These are phyloP conservation scores for Pipistrellus kuhlii DNA, from an alignment of 2,797 vertebrate species.

Conservation along the genomic window DNA sequence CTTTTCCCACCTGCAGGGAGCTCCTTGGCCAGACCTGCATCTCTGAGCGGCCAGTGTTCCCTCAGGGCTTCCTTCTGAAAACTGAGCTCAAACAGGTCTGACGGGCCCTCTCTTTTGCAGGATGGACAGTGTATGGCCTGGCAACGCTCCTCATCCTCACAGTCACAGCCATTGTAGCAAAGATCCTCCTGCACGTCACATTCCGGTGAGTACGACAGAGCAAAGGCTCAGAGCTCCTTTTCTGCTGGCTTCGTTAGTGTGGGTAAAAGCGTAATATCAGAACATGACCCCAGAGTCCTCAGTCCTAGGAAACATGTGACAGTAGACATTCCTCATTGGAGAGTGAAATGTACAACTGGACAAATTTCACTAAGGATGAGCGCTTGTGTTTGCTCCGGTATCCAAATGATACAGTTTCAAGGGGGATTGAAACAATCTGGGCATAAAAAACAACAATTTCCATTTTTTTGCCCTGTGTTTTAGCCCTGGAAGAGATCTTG, in stretches of 20 bases:
- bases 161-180: slow-evolving; percentile 94
- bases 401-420: slow-evolving; percentile 23
- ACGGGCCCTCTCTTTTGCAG: slow-evolving; percentile 83
- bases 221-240: background rate
- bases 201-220: slow-evolving; percentile 92
- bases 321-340: background rate
- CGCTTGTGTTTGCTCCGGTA: background rate
- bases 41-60: background rate
- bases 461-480: background rate
- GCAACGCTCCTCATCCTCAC: slow-evolving; percentile 95
- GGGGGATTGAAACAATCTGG: background rate
- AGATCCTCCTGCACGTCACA: slow-evolving; percentile 95
- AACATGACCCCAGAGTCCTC: background rate
- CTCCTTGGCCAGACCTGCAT: background rate
- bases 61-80: background rate
- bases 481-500: background rate
- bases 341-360: slow-evolving; percentile 48
- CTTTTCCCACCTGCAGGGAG: background rate
- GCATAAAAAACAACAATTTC: slow-evolving; percentile 7
- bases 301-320: background rate
- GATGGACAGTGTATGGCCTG: slow-evolving; percentile 97
- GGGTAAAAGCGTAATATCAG: background rate
- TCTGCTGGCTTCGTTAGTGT: background rate
- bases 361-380: background rate
- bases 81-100: background rate